Conservation (phyloP, 2,888 invertebrate species). For the Thecophora atra region DNA sequence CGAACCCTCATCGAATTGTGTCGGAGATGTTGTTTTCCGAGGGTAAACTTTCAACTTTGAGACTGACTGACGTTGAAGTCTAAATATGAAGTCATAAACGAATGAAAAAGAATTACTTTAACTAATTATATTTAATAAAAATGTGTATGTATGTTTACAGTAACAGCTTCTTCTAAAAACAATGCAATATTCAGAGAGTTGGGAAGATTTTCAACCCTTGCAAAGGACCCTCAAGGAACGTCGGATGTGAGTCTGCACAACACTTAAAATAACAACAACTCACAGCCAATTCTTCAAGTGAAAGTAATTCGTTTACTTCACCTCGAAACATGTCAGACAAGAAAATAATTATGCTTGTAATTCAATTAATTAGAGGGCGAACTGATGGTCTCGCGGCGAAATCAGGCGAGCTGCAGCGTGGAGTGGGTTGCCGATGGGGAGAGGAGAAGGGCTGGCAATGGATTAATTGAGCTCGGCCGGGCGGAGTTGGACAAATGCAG, state of each 20-base stretch:
- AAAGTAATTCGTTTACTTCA: slow-evolving; percentile 1
- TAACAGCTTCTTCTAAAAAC: no score
- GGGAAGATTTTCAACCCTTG: no score
- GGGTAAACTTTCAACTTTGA: no score
- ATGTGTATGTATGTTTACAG: no score
- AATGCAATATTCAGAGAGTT: no score
- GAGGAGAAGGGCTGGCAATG: background rate
- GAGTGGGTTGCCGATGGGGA: background rate
- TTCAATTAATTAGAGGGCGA: slow-evolving; percentile 25
- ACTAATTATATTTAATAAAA: no score
- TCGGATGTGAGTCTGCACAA: background rate
- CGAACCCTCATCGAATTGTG: background rate
- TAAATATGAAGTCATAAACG: no score
- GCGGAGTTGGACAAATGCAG: background rate
- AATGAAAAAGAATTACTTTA: no score
- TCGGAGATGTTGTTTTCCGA: no score
- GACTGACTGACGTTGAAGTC: no score
- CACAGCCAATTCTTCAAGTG: background rate
- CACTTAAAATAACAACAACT: background rate
- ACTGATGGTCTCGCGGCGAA: slow-evolving; percentile 20
- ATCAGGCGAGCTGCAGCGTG: background rate
- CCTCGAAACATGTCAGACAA: slow-evolving; percentile 18
- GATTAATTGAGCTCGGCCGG: no score
- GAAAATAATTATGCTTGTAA: slow-evolving; percentile 15
- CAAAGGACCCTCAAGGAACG: no score